These are phyloP conservation scores for Dione juno DNA, from an alignment of 2,888 invertebrate genomes.

Conservation along the genomic window DNA sequence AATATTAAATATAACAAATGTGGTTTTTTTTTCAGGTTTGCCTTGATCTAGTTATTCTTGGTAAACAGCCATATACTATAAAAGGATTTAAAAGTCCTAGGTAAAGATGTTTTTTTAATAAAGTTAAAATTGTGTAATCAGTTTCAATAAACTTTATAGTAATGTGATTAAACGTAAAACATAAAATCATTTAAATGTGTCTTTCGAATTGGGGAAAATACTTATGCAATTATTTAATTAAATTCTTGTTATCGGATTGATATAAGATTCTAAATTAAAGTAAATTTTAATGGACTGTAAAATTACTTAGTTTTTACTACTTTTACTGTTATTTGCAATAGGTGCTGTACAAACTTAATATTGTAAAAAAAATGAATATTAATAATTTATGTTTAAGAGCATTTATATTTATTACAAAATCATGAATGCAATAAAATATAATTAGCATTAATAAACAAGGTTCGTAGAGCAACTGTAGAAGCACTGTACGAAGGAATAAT, in stretches of 20 bases:
- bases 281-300: no score
- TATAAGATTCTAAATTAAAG: no score
- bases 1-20: neutral
- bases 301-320: no score
- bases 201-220: neutral
- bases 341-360: no score
- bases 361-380: no score
- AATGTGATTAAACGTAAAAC: neutral
- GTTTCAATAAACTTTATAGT: neutral
- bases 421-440: no score
- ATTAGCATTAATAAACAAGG: no score
- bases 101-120: neutral
- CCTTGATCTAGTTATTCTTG: constrained; percentile 20
- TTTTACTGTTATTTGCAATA: no score
- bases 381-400: no score
- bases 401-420: no score
- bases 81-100: neutral
- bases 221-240: neutral
- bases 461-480: no score
- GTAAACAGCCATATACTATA: neutral
- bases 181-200: neutral
- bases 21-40: constrained; percentile 8
- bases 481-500: no score
- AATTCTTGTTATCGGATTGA: neutral
- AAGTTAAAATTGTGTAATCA: neutral